Conservation (phyloP, 2,888 invertebrate genomes). For the Aphrophora alni region DNA sequence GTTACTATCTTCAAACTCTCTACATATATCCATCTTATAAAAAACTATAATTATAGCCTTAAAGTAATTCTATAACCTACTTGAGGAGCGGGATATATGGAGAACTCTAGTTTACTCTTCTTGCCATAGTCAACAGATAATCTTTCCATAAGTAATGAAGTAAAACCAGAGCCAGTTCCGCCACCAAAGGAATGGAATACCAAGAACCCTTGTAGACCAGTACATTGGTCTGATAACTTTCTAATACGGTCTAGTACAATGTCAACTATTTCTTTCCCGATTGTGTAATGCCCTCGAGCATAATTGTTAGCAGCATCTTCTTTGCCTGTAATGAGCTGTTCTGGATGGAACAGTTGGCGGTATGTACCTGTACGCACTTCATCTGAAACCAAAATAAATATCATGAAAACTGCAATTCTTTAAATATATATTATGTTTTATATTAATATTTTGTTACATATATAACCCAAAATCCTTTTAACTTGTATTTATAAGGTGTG, state of each 20-base stretch:
- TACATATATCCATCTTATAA: too few species aligned
- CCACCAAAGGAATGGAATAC: constrained; percentile 65
- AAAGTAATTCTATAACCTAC: constrained; percentile 52
- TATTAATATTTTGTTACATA: too few species aligned
- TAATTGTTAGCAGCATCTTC: constrained; percentile 98
- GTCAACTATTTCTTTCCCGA: constrained; percentile 94
- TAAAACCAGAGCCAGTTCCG: constrained; percentile 66
- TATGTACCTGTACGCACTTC: constrained; percentile 93
- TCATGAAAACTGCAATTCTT: too few species aligned
- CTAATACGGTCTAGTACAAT: constrained; percentile 86
- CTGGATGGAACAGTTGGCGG: constrained; percentile 95
- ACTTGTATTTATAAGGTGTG: too few species aligned
- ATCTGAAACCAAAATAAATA: constrained; percentile 59
- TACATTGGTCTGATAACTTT: constrained; percentile 87
- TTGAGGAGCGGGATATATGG: constrained; percentile 67
- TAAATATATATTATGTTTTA: too few species aligned
- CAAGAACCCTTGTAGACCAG: constrained; percentile 66
- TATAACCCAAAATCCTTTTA: too few species aligned
- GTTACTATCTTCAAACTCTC: too few species aligned
- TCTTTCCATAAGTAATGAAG: constrained; percentile 66
- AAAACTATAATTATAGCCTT: too few species aligned
- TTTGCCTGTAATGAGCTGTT: constrained; percentile 95
- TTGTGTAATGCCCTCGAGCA: constrained; percentile 96
- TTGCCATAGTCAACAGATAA: constrained; percentile 67
- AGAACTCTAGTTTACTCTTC: constrained; percentile 66